Evolutionary conservation across 1,140 invertebrate genomes (phyloP).

Genomic region (Cyrtorhinus lividipennis): DNA sequence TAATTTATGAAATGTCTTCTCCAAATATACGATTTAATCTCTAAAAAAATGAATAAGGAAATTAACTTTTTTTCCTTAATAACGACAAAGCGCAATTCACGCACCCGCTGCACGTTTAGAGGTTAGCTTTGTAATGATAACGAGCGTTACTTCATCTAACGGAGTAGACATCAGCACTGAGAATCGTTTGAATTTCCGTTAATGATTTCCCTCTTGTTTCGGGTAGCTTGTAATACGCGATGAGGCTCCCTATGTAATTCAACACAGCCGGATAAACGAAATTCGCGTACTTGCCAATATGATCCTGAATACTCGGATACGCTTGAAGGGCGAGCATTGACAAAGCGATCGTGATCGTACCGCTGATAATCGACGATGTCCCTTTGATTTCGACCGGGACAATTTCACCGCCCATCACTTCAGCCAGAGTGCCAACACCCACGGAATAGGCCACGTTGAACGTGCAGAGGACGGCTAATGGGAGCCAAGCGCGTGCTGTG

Average conservation of each 20-base stretch:
- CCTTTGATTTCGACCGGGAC: neutral
- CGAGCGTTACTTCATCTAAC: no score
- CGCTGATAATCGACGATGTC: neutral
- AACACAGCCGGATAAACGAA: neutral
- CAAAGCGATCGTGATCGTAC: neutral
- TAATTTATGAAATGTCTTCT: no score
- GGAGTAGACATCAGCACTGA: no score
- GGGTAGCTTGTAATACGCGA: neutral
- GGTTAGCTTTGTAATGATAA: no score
- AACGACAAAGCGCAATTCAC: no score
- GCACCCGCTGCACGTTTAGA: no score
- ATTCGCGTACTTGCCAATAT: neutral
- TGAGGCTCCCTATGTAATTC: neutral
- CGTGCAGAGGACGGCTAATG: neutral
- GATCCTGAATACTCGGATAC: neutral
- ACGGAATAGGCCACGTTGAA: neutral
- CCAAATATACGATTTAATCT: no score
- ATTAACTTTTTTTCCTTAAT: no score
- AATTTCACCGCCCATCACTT: neutral
- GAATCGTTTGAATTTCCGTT: neutral
- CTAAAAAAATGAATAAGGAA: no score
- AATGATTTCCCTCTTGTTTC: neutral
- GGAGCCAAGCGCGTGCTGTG: neutral
- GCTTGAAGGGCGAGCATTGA: neutral
- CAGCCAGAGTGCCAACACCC: neutral